Evolutionary conservation across 1,140 invertebrate genomes (phyloP), one percentile per base, ranked within the genome.

Genomic region (Cydia amplana): DNA sequence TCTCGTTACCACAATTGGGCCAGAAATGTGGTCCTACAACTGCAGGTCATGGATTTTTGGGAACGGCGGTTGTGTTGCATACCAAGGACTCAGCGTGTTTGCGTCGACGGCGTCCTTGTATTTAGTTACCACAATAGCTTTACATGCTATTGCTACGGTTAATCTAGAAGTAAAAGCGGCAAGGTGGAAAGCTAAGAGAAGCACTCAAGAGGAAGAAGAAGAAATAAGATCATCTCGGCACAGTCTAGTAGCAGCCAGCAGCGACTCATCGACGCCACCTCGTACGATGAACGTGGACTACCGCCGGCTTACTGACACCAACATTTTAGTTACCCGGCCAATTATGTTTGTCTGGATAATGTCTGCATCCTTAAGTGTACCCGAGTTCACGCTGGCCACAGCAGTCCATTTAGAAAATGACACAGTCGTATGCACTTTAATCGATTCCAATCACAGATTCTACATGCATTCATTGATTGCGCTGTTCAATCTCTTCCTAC

Each of bases 281-380:
- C 85, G 93, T 72, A 89, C 89, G 4, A 87, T 93, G 82, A 93
- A 90, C 74, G 87, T 94, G 10, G 92, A 94, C 76, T 94, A 94
- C 74, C 78, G 89, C 74, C 78, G 89, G 49, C 82, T 91, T 46
- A 79, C 84, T 18, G 86, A 91, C 51, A 86, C 80, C 5, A 85
- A 83, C 78, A 82, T 94, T 40, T 88, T 91, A 14, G 90, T 94
- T 6, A 81, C 93, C 5, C 86, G 93, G 74, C 94, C 94, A 1
- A 86, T 85, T 32, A 81, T 93, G 63, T 93, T 94, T 75, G 87
- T 94, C 51, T 94, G 94, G 94, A 89, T 94, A 55, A 78, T 94
- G 46, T 90, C 93, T 72, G 82, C 91, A 10, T 94, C 94, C 3
- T 77, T 94, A 12, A 94, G 94, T 81, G 87, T 95, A 73, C 94